Base-by-base conservation (phyloP, 2,797 vertebrate species). In the Ctenopoma multispine region DNA sequence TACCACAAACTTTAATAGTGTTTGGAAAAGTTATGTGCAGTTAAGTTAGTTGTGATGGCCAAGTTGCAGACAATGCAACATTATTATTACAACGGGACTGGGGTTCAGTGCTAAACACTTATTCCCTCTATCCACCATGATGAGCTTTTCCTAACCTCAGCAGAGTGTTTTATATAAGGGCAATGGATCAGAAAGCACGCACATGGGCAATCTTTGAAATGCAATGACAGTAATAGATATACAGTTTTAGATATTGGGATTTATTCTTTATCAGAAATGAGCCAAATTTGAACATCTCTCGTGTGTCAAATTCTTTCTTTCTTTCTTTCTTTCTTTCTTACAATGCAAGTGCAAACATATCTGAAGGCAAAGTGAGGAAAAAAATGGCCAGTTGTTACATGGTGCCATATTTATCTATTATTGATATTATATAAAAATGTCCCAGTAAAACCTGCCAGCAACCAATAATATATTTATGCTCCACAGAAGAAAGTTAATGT, bases 381-480 rank as follows among this genome's bases (percentile, higher is more conserved):
- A 34, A 75, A 69, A 21, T 29, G 27, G 63, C 69, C 78, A 77
- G 81, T 87, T 87, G 82, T 76, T 75, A 40, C 64, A 77, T 77
- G 27, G 71, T 73, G 67, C 53, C 51, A 1, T 29, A 57, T 81
- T 78, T 84, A 91, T 93, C 78, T 86, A 91, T 92, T 92, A 92
- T 92, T 90, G 81, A 90, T 85, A 72, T 63, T 68, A 84, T 83
- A 90, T 91, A 89, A 92, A 90, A 85, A 79, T 73, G 73, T 82
- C 85, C 83, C 81, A 86, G 88, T 92, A 89, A 86, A 92, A 83
- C 69, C 81, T 81, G 74, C 74, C 81, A 77, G 80, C 49, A 69
- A 62, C 60, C 85, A 74, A 88, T 84, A 82, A 90, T 91, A 85
- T 89, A 87, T 90, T 84, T 88, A 90, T 91, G 83, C 71, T 78